Base-by-base conservation (phyloP, 2,888 invertebrate species). In the Philereme vetulata region DNA sequence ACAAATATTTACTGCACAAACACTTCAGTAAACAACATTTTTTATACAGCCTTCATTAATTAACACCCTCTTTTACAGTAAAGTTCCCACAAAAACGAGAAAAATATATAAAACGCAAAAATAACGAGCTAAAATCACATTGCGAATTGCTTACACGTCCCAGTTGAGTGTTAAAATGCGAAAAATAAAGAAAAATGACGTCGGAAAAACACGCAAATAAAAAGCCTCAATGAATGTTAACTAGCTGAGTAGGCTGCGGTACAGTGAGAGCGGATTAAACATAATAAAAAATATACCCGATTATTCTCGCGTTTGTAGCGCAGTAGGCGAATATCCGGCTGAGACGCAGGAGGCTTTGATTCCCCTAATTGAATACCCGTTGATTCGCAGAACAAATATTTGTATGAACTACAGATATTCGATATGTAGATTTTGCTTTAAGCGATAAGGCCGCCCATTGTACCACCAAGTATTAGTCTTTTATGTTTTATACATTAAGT, bases 191-290 rank as follows among this genome's bases (percentile, higher is more conserved):
- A 71, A 77, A 59, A 78, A 76, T 76, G 71, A 71, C 58, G 56
- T 49, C 49, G 11, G 49, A 55, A 65, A 68, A 73, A 72, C 75
- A 72, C 66, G 66, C 72, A 74, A 76, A 76, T 72, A 75, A 75
- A 73, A 70, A 67, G 62, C 59, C 59, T 49, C 72, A 64, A 76
- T 78, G 80, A 79, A 80, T 80, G 74, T 70, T 81, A 83, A 82
- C 78, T 73, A 79, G 77, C 71, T 21, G 50, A 7, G 45, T 21
- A 52, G 63, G 9, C 34, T 0, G 64, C 11, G 57, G 7, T 49
- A 56, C 49, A 65, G 4, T 43, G 50, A 32, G 68, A 21, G 40
- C 35, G 35, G 40, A 7, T 10, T 43, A n/a, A 51, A 48, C 33
- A 43, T 35, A 11, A 38, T 21, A 21, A 21, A n/a, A 21, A 21